Evolutionary conservation across 2,888 invertebrate genomes (phyloP), one percentile per base, ranked within the genome.

Genomic region (Boloria euphrosyne): DNA sequence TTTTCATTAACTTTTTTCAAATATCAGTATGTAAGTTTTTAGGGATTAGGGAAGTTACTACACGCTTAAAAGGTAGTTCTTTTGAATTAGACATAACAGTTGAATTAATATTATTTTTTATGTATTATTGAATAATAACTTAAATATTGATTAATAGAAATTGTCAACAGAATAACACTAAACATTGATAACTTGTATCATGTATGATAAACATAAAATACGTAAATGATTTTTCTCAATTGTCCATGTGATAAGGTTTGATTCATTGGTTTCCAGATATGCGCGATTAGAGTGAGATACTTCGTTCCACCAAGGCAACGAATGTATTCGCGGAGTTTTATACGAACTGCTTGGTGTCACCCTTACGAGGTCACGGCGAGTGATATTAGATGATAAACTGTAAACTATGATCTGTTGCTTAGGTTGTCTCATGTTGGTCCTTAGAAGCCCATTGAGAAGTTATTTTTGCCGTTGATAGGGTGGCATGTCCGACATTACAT

Each of bases 261-360:
- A 53, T 55, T 51, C 50, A n/a, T 67, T 53, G 53, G 10, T 54
- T 71, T 73, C 17, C 86, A 90, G 90, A 81, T 90, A 90, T 84
- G 87, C 89, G 89, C 90, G 90, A 73, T 83, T 90, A 74, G 82
- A 89, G 78, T 89, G 76, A 86, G 77, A 74, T 75, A 76, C 74
- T 68, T 67, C 69, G 65, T 63, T 66, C 69, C 72, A 65, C 71
- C 78, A 75, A 76, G 65, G 53, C 46, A 65, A 52, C 53, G 53
- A 17, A 43, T 46, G 58, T 64, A 43, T 60, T 38, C n/a, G 43
- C 54, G n/a, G 47, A 47, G n/a, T 58, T 47, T 49, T 62, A 47
- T 50, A 62, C 53, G 69, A 66, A 74, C 71, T 72, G 72, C 68
- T 71, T 68, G 68, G 71, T 68, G 72, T 58, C 44, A 65, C 60